These are phyloP conservation scores for Dione vanillae DNA, from an alignment of 2,888 invertebrate genomes.

Conservation along the genomic window DNA sequence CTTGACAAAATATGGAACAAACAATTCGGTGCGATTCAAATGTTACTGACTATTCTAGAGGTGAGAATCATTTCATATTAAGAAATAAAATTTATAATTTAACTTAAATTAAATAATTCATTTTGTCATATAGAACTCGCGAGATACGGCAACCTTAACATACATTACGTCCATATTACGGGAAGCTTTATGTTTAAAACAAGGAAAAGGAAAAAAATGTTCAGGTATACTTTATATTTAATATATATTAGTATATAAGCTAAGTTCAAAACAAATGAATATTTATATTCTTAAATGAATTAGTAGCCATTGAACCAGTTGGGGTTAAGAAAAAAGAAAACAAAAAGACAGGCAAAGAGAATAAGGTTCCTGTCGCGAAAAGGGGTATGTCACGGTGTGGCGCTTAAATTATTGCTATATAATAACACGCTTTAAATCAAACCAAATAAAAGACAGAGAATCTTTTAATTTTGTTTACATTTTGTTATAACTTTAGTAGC, in stretches of 20 bases:
- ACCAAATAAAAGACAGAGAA: not conserved
- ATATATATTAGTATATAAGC: not conserved
- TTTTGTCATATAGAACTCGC: constrained; percentile 70
- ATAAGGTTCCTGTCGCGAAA: constrained; percentile 66
- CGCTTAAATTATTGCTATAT: constrained; percentile 45
- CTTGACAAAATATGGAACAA: constrained; percentile 85
- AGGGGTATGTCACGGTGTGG: constrained; percentile 72
- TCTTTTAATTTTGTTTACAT: not conserved
- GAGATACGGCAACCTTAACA: constrained; percentile 81
- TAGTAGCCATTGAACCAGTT: constrained; percentile 66
- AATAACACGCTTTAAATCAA: constrained; percentile 38
- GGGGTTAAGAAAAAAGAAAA: constrained; percentile 71
- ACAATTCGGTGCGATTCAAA: constrained; percentile 81
- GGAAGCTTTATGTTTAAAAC: constrained; percentile 85
- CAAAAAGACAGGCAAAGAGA: constrained; percentile 76
- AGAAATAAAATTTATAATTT: not conserved
- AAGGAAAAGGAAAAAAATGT: constrained; percentile 80
- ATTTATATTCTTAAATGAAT: constrained; percentile 45
- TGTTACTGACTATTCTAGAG: constrained; percentile 83
- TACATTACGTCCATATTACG: constrained; percentile 84
- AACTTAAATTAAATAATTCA: not conserved
- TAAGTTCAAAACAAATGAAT: not conserved
- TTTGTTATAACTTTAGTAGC: not conserved
- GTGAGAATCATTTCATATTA: constrained; percentile 58
- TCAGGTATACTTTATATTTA: constrained; percentile 60